These are phyloP conservation scores for Octodonta nipae DNA, from an alignment of 2,888 invertebrate genomes.

Conservation along the genomic window DNA sequence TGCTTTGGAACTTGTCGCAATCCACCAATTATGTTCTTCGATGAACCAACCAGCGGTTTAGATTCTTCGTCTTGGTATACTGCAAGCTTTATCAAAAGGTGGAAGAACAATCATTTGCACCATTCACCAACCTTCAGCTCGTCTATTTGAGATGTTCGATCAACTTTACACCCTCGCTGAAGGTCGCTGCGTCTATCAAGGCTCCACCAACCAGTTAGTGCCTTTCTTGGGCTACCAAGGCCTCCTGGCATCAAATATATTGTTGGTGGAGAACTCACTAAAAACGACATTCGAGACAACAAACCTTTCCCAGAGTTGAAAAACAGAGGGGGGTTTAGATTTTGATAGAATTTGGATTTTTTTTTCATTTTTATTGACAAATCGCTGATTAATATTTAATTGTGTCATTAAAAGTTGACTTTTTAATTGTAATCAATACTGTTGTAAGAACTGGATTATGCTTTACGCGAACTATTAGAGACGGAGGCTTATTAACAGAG, in stretches of 20 bases:
- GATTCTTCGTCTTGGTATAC: constrained; percentile 93
- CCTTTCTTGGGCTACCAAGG: constrained; percentile 64
- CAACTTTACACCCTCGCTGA: constrained; percentile 86
- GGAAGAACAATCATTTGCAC: constrained; percentile 92
- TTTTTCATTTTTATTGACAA: too few species aligned
- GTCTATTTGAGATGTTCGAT: constrained; percentile 93
- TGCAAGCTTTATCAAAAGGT: too few species aligned
- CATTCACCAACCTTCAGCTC: constrained; percentile 92
- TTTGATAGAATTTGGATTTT: too few species aligned
- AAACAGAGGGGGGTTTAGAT: too few species aligned
- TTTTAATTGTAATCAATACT: too few species aligned
- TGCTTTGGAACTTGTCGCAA: constrained; percentile 86
- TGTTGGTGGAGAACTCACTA: constrained; percentile 83
- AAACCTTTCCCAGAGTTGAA: constrained; percentile 47
- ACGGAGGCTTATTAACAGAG: too few species aligned
- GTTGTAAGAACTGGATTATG: too few species aligned
- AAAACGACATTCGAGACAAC: constrained; percentile 61
- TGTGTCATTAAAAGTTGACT: too few species aligned
- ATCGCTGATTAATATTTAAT: too few species aligned
- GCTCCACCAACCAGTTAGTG: constrained; percentile 72
- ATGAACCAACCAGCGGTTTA: constrained; percentile 90
- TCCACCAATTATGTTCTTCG: constrained; percentile 95
- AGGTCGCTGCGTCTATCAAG: constrained; percentile 90
- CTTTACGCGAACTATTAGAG: too few species aligned
- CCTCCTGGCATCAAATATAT: too few species aligned